Conservation (phyloP, 2,113 vertebrate species). For the Caretta caretta region DNA sequence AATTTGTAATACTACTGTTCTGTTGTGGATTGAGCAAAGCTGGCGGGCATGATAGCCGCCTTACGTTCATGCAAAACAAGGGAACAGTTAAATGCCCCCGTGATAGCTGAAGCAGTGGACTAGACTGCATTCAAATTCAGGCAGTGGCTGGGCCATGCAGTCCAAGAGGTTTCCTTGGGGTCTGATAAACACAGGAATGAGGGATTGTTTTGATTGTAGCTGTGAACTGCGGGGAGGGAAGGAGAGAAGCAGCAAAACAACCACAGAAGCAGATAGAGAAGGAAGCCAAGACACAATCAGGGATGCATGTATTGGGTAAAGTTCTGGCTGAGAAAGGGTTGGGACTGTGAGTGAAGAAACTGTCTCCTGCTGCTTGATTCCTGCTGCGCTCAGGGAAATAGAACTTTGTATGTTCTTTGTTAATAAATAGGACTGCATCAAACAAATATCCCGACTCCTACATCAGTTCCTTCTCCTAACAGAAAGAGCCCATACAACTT, state of each 20-base stretch:
- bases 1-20: background rate
- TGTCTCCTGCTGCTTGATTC: background rate
- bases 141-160: background rate
- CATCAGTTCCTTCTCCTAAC: constrained; percentile 37
- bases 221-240: background rate
- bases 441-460: background rate
- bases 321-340: background rate
- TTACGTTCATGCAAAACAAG: background rate
- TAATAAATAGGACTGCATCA: background rate
- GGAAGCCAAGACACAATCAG: background rate
- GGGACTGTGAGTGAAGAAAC: background rate
- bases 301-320: background rate
- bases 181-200: background rate
- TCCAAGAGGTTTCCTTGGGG: background rate
- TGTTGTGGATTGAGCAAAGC: background rate
- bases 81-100: background rate
- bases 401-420: background rate
- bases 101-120: background rate
- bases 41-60: background rate
- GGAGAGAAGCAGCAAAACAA: background rate
- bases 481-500: constrained; percentile 39
- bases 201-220: background rate
- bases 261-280: background rate
- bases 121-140: background rate
- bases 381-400: background rate